A percentile compares a stretch with the other conserved stretches of the same genome.
Conservation (phyloP, 2,888 invertebrate species). For the Cerceris ruficornis region DNA sequence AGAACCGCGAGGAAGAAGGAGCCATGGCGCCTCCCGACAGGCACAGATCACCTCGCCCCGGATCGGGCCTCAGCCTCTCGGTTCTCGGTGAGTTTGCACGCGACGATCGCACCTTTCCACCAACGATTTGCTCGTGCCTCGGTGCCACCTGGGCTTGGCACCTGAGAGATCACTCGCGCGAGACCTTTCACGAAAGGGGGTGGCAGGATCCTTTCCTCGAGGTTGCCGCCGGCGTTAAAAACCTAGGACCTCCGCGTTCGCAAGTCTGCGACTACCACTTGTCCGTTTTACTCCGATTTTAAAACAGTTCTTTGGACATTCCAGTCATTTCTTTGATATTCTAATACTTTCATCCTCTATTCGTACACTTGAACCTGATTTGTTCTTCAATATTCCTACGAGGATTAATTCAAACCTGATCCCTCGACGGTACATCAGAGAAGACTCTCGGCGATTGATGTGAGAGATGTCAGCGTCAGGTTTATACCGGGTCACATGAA, state of each 20-base stretch:
- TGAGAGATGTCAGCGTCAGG: no score
- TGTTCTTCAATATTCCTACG: no score
- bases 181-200: conserved; percentile 13
- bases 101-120: neutral
- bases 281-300: no score
- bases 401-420: neutral
- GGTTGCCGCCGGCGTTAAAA: no score
- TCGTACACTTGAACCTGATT: no score
- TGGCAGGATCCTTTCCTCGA: conserved; percentile 2
- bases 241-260: neutral
- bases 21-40: conserved; percentile 79
- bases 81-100: conserved; percentile 81
- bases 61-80: conserved; percentile 81
- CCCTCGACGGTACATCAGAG: no score
- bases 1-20: conserved; percentile 4
- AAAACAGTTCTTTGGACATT: no score
- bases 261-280: neutral
- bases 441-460: no score
- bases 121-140: neutral
- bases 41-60: conserved; percentile 78
- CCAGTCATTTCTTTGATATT: neutral
- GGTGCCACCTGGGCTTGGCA: neutral
- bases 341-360: neutral
- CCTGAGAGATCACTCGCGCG: conserved; percentile 12
- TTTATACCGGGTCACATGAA: no score